A percentile compares a stretch with the other conserved stretches of the same genome.
Evolutionary conservation across 2,797 vertebrate species (phyloP).

Genomic region (Syngnathus rostellatus): DNA sequence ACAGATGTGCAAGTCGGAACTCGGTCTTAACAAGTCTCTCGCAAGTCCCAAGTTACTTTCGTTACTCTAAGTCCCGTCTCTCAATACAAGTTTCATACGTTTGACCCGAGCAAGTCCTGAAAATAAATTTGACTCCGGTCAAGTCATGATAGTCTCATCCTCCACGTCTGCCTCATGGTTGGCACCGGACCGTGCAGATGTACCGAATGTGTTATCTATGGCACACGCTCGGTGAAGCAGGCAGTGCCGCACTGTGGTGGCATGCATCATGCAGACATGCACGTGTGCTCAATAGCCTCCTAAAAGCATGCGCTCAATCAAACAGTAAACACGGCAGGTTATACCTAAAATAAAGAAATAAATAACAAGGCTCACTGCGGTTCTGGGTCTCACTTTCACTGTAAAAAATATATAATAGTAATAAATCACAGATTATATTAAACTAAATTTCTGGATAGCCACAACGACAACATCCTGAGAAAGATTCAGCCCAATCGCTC

Average conservation of each 20-base stretch:
- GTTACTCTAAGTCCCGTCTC: no score
- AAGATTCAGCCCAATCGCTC: not conserved
- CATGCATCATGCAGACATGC: not conserved
- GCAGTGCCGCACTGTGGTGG: not conserved
- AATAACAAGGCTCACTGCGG: not conserved
- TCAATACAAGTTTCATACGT: not conserved
- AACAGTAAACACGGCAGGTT: not conserved
- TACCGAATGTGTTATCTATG: not conserved
- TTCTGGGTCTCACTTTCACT: not conserved
- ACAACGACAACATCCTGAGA: not conserved
- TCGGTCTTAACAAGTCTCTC: not conserved
- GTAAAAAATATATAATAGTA: not conserved
- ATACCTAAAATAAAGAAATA: not conserved
- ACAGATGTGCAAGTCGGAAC: not conserved
- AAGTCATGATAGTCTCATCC: not conserved
- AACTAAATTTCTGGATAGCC: not conserved
- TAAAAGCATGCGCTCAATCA: not conserved
- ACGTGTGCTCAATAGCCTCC: not conserved
- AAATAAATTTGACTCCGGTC: not conserved
- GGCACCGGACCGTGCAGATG: not conserved
- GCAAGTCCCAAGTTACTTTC: no score
- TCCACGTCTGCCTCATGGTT: not conserved
- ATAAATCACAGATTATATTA: not conserved
- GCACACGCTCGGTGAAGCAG: not conserved
- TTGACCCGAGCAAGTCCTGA: not conserved